These are phyloP conservation scores for Pyralis farinalis DNA, from an alignment of 2,888 invertebrate species.

Conservation along the genomic window DNA sequence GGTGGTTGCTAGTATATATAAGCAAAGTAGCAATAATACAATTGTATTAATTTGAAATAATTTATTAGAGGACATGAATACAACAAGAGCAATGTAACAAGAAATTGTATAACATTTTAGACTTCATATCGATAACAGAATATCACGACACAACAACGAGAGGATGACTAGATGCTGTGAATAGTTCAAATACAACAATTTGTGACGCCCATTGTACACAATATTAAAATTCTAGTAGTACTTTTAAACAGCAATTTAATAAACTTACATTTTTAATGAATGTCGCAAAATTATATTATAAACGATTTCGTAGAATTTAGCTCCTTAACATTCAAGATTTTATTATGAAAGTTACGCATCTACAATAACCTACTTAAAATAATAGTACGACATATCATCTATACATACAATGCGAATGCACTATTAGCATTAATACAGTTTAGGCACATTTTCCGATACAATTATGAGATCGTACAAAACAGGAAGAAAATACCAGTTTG, in stretches of 20 bases:
- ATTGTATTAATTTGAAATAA: conserved; percentile 41
- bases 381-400: conserved; percentile 10
- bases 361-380: conserved; percentile 17
- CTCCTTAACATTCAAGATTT: neutral
- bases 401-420: conserved; percentile 22
- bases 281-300: neutral
- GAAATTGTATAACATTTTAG: conserved; percentile 60
- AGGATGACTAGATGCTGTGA: conserved; percentile 43
- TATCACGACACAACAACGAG: conserved; percentile 60
- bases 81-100: conserved; percentile 68
- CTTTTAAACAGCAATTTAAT: neutral
- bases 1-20: neutral
- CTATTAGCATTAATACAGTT: conserved; percentile 33
- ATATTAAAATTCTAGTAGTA: neutral
- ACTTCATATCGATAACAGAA: conserved; percentile 59
- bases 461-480: no score
- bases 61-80: conserved; percentile 69
- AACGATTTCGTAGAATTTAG: neutral
- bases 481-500: no score
- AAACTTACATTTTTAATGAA: neutral
- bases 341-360: neutral
- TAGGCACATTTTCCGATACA: conserved; percentile 51
- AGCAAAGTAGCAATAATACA: conserved; percentile 4
- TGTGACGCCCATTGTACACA: conserved; percentile 6
- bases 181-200: conserved; percentile 26